Base-by-base conservation (phyloP, 1,140 invertebrate species). In the Plectrocnemia conspersa region DNA sequence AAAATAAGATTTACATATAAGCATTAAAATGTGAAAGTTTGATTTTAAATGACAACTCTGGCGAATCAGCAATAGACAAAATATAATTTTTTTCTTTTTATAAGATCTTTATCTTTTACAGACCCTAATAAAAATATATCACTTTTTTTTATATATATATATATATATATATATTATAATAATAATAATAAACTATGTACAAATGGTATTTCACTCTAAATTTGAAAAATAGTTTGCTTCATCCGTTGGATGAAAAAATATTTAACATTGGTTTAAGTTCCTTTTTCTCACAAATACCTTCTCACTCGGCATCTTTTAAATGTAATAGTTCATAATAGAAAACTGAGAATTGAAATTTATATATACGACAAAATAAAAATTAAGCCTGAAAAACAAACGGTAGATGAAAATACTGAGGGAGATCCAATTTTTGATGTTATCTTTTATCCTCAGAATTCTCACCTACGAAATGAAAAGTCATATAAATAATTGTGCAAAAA, bases 281-380 rank as follows among this genome's bases (percentile, higher is more conserved):
- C 18, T 38, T 45, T n/a, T n/a, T n/a, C n/a, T 38, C 47, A 38
- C 33, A 38, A 50, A 13, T 41, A 48, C 49, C 48, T 56, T 44
- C 48, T 60, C 49, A 56, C 46, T 52, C 58, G 54, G 58, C 44
- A 56, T 46, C 48, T 61, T 61, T 56, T 50, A 33, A 54, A 54
- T 47, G 42, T 56, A 50, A 61, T 50, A 16, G 47, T 61, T 49
- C 53, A 42, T 52, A 29, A 49, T 22, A 22, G 45, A 47, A 56
- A 56, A 41, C 45, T 22, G 47, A 38, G 19, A 56, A 49, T 60
- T 60, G 54, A 60, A 60, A 48, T 60, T 60, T 60, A 60, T 49
- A 56, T 44, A 33, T 32, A 48, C 22, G 48, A 52, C 40, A 52
- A 55, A 32, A 15, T 23, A 35, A 44, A 52, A 55, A 47, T 33